Base-by-base conservation (phyloP, 2,113 vertebrate genomes). In the Turdus rufiventris region DNA sequence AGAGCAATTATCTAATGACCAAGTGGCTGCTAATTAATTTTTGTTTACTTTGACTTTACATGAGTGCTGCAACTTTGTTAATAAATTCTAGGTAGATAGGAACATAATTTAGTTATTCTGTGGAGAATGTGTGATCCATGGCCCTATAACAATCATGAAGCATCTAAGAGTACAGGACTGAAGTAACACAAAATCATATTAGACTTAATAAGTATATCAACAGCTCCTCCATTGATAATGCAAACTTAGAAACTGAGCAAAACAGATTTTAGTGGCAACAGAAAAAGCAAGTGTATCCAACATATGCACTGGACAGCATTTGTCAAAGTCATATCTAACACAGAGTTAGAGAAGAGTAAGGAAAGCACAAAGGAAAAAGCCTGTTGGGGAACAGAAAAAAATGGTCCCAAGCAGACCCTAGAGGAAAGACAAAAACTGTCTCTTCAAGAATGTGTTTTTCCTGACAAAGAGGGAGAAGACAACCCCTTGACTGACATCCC, bases 401-500 rank as follows among this genome's bases (percentile, higher is more conserved):
- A 77, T 18, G 1, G 12, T 45, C 24, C 33, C 5, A 40, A 43
- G 21, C 23, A 54, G 23, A 77, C 5, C 24, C 28, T 50, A 60
- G 10, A 68, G 9, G 0, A 0, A 77, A 25, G 11, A 77, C 3
- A 14, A 77, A 76, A 68, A 9, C 6, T 12, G 9, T 57, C 8
- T 47, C 24, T 63, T 77, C 28, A 73, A 63, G 16, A 76, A 12
- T 6, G 14, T 26, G 11, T 85, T 72, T 81, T 72, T 77, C 34
- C 58, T 68, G 31, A 29, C 6, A 65, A 63, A 54, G 23, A 56
- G 14, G 7, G 73, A 11, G 34, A 77, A 60, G 43, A 75, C 2
- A 24, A 23, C 9, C 6, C 3, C 10, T 4, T 56, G 68, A 65
- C 45, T 50, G 43, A 42, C 12, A 67, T 31, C 14, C 23, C 10